Base-by-base conservation (phyloP, 2,113 vertebrate genomes). In the Laterallus jamaicensis region DNA sequence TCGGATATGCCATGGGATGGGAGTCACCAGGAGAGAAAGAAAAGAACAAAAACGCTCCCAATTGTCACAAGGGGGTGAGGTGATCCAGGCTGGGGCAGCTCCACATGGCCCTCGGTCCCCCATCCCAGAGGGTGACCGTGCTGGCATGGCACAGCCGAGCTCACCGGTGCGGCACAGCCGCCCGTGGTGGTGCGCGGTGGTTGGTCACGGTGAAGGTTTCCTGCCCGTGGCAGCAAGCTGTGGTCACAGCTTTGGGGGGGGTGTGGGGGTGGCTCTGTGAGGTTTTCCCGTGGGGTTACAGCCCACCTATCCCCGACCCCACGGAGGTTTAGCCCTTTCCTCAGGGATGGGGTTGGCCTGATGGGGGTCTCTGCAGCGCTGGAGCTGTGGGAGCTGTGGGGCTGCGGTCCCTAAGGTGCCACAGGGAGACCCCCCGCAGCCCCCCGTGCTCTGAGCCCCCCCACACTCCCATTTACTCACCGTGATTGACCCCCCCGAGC, bases 1-100 rank as follows among this genome's bases (percentile, higher is more conserved):
- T 90, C 47, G 91, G 85, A 32, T 91, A 75, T 86, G 96, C 90
- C 85, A 2, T 69, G 92, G 95, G 82, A 86, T 29, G 91, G 82
- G 84, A 58, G 87, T 40, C 75, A 70, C 81, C 4, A 68, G 90
- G 87, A 92, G 82, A 69, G 95, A 94, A 93, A 84, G 92, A 74
- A 93, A 96, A 93, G 92, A 83, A 93, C 64, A 82, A 82, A 67
- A 86, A 76, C 1, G 11, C 64, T 85, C 94, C 90, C 77, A n/a
- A 22, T 3, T 11, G 14, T 62, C 15, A 12, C 15, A 60, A 35
- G 35, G 62, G 50, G 6, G 9, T 11, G 64, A 62, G 62, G 44
- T 20, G 76, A 70, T 58, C 39, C 5, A 6, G 44, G n/a, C 31
- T 15, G 0, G 4, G 64, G 81, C 37, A 47, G 75, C 75, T 77